Conservation (phyloP, 64 coral and sea anemone species). For the Hydrozoanthus tunicans region DNA sequence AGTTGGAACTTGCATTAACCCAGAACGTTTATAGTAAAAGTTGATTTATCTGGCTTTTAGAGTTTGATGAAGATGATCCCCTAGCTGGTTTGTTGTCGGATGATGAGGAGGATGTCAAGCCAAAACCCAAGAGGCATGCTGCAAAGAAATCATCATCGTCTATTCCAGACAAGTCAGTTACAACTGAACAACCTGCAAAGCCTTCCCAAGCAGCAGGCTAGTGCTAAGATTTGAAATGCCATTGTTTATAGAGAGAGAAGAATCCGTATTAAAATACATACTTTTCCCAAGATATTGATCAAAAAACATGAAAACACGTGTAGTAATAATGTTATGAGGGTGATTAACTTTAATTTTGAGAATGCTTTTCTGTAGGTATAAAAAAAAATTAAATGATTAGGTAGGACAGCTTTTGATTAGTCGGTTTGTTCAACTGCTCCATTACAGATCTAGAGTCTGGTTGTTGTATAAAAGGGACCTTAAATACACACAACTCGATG, state of each 20-base stretch:
- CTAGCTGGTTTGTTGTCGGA: slow-evolving; percentile 93
- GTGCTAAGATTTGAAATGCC: not conserved
- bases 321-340: no score
- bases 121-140: slow-evolving; percentile 49
- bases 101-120: slow-evolving; percentile 71
- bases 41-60: slow-evolving; percentile 46
- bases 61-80: slow-evolving; percentile 95
- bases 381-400: no score
- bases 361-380: no score
- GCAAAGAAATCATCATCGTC: slow-evolving; percentile 39
- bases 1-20: no score
- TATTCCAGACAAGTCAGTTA: not conserved
- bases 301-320: not conserved
- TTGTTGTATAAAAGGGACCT: no score
- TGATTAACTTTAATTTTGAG: no score
- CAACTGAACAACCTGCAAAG: not conserved
- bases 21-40: not conserved
- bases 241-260: not conserved
- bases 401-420: no score
- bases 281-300: not conserved
- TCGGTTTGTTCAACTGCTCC: no score
- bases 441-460: no score
- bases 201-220: not conserved
- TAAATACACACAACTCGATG: no score
- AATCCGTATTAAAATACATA: not conserved